phyloP scores from a whole-genome alignment of 2,888 invertebrate genomes.

The Rotaria sp. region DNA sequence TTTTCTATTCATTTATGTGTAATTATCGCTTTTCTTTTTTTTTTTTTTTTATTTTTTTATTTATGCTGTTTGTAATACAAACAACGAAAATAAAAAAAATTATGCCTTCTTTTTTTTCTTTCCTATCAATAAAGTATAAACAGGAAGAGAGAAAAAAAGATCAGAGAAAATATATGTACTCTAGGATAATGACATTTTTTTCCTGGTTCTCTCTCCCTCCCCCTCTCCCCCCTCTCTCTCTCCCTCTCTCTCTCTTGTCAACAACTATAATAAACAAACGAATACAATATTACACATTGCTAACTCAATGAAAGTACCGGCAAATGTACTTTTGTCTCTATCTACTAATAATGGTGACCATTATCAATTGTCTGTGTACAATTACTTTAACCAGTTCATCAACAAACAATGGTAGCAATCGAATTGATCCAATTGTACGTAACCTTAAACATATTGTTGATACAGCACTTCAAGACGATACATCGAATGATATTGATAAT shows the following conservation, averaged over 20 bases:
- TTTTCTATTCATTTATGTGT: background rate
- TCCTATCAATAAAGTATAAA: too few relatives aligned
- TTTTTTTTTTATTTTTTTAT: background rate
- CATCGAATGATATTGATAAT: background rate
- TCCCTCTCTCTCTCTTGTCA: background rate
- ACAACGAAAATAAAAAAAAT: background rate
- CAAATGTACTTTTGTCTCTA: background rate
- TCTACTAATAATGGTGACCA: background rate
- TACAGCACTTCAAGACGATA: background rate
- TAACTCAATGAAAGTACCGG: constrained; percentile 13
- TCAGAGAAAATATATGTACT: background rate
- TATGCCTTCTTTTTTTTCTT: background rate
- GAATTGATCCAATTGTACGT: background rate
- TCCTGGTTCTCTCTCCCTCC: background rate
- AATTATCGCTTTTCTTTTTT: background rate
- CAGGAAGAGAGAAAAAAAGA: background rate
- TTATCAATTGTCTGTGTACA: background rate
- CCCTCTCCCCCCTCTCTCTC: too few relatives aligned
- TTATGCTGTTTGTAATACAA: constrained; percentile 11
- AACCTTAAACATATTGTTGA: background rate
- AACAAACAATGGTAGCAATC: background rate
- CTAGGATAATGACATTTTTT: background rate
- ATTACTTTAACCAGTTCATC: background rate
- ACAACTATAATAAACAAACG: constrained; percentile 1
- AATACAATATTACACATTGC: background rate